Percentiles rank a stretch among this genome's conserved stretches.
phyloP scores from a whole-genome alignment of 1,140 invertebrate species.

The Goniozus legneri region DNA sequence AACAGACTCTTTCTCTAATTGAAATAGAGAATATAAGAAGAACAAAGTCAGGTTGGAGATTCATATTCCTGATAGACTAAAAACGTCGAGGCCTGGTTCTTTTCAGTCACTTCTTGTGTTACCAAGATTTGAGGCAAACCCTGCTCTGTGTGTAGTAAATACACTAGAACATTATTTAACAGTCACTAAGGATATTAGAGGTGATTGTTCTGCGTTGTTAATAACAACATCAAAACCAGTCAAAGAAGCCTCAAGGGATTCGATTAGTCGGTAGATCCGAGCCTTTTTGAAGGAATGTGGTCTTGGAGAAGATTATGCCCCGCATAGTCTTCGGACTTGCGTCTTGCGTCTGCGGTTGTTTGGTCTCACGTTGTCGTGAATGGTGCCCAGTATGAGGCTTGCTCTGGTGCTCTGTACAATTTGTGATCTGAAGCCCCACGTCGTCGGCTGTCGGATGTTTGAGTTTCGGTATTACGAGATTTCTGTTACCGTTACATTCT shows the following conservation, averaged over 20 bases:
- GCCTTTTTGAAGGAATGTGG: slow-evolving; percentile 2
- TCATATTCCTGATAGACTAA: slow-evolving; percentile 10
- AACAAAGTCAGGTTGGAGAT: slow-evolving; percentile 4
- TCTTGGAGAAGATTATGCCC: background rate
- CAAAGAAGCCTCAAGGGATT: slow-evolving; percentile 3
- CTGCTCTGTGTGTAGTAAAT: slow-evolving; percentile 8
- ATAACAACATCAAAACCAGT: slow-evolving; percentile 8
- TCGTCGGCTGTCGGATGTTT: too few species aligned
- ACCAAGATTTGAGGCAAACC: slow-evolving; percentile 6
- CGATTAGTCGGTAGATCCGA: slow-evolving; percentile 11
- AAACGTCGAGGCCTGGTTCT: slow-evolving; percentile 4
- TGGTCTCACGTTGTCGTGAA: too few species aligned
- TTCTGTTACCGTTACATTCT: too few species aligned
- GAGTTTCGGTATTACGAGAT: too few species aligned
- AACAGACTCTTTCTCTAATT: slow-evolving; percentile 13
- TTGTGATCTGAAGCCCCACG: too few species aligned
- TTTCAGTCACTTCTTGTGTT: slow-evolving; percentile 7
- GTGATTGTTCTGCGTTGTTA: slow-evolving; percentile 3
- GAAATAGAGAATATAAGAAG: slow-evolving; percentile 3
- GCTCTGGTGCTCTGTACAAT: too few species aligned
- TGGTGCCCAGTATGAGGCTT: too few species aligned
- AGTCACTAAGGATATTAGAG: slow-evolving; percentile 4
- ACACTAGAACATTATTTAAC: slow-evolving; percentile 6
- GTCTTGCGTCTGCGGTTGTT: too few species aligned
- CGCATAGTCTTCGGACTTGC: background rate